Percentiles rank a stretch among this genome's conserved stretches.
phyloP scores from a whole-genome alignment of 2,113 vertebrate species.

The Bagarius yarrelli region DNA sequence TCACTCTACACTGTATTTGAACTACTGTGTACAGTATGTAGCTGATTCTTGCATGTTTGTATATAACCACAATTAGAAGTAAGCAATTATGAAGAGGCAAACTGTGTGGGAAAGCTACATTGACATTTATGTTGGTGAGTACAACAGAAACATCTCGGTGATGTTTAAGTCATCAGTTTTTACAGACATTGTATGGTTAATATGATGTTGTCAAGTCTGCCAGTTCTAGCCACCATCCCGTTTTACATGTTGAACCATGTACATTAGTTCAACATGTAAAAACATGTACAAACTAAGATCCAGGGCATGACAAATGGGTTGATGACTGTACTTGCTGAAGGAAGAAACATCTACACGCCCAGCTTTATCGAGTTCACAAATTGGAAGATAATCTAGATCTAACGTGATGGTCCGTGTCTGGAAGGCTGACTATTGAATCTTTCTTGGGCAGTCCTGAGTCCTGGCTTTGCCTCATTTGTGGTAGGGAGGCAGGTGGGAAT shows the following conservation, averaged over 20 bases:
- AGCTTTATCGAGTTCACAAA: constrained; percentile 81
- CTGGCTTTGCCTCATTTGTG: constrained; percentile 53
- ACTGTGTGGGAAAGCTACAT: constrained; percentile 57
- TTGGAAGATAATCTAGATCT: constrained; percentile 92
- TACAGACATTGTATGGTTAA: constrained; percentile 51
- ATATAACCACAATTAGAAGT: constrained; percentile 56
- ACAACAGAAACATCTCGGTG: constrained; percentile 62
- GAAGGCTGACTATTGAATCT: constrained; percentile 77
- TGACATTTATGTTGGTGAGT: constrained; percentile 56
- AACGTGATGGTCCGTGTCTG: constrained; percentile 79
- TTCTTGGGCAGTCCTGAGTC: constrained; percentile 76
- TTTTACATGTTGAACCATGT: constrained; percentile 55
- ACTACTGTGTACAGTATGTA: constrained; percentile 48
- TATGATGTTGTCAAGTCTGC: constrained; percentile 38
- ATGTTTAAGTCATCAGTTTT: constrained; percentile 50
- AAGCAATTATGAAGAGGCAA: constrained; percentile 51
- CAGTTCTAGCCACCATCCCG: not conserved
- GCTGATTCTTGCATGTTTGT: constrained; percentile 45
- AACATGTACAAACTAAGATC: constrained; percentile 64
- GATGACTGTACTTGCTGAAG: constrained; percentile 38
- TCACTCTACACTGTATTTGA: constrained; percentile 48
- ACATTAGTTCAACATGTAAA: constrained; percentile 62
- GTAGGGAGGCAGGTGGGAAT: constrained; percentile 61
- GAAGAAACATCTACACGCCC: constrained; percentile 24
- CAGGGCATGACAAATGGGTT: constrained; percentile 31